Conservation (phyloP, 2,888 invertebrate species). For the Malacosoma neustria region DNA sequence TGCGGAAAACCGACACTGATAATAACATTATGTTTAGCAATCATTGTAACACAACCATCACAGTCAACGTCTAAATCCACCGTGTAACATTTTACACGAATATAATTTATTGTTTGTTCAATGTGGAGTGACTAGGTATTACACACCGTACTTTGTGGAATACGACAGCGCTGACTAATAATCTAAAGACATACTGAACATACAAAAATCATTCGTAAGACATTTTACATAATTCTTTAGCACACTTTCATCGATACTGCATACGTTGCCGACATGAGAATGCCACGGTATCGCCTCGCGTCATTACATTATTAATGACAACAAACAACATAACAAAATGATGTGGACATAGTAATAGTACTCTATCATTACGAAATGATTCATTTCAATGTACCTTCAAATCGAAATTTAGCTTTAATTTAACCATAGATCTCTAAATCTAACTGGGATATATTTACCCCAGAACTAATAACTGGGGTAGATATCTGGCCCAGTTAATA, state of each 20-base stretch:
- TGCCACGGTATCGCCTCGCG: not conserved
- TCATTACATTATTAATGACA: not conserved
- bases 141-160: constrained; percentile 20
- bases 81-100: constrained; percentile 24
- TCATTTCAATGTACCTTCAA: no score
- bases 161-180: constrained; percentile 27
- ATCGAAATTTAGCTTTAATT: no score
- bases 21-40: not conserved
- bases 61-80: constrained; percentile 33
- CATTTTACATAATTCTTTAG: constrained; percentile 2
- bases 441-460: no score
- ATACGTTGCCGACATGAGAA: not conserved
- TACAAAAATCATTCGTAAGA: not conserved
- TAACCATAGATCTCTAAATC: no score
- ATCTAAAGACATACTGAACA: constrained; percentile 2
- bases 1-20: constrained; percentile 1
- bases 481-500: no score
- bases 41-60: constrained; percentile 21
- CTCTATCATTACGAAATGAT: no score
- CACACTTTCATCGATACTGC: not conserved
- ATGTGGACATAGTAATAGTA: not conserved
- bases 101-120: constrained; percentile 25
- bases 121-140: constrained; percentile 23
- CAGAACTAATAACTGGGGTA: no score
- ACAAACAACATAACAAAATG: not conserved